Percentiles rank a stretch among this genome's conserved stretches.
phyloP scores from a whole-genome alignment of 2,888 invertebrate genomes.

The Kuschelorhynchus macadamiae region DNA sequence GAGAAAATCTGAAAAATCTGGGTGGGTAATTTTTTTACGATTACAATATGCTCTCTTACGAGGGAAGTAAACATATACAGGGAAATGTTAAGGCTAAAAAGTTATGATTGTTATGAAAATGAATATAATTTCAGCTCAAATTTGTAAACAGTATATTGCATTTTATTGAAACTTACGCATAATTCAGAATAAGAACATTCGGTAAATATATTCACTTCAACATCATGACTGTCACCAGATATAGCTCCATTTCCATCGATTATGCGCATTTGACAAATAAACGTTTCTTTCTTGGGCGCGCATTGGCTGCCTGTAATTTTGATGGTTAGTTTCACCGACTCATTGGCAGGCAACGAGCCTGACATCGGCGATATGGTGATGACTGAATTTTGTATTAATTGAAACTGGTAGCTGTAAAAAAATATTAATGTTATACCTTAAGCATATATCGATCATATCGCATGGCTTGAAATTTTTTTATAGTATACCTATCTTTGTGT shows the following conservation, averaged over 20 bases:
- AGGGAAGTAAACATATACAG: too few relatives aligned
- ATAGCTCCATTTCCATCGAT: constrained; percentile 51
- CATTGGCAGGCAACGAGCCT: constrained; percentile 55
- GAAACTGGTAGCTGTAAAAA: constrained; percentile 25
- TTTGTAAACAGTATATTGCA: too few relatives aligned
- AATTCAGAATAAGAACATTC: constrained; percentile 55
- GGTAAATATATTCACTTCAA: constrained; percentile 47
- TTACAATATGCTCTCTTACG: too few relatives aligned
- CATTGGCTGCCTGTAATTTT: constrained; percentile 52
- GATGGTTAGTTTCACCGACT: constrained; percentile 47
- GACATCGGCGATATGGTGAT: constrained; percentile 48
- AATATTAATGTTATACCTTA: not conserved
- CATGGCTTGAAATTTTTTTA: too few relatives aligned
- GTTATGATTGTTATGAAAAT: too few relatives aligned
- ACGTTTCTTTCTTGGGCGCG: constrained; percentile 43
- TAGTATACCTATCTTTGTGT: too few relatives aligned
- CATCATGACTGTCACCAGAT: constrained; percentile 53
- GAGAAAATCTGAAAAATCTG: too few relatives aligned
- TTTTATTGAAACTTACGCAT: constrained; percentile 58
- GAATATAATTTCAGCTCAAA: too few relatives aligned
- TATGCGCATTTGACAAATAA: constrained; percentile 50
- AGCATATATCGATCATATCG: too few relatives aligned
- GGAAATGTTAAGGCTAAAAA: too few relatives aligned
- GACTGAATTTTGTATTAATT: constrained; percentile 12
- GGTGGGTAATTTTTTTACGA: too few relatives aligned